These are phyloP conservation scores for Struthio camelus DNA, from an alignment of 2,113 vertebrate species.

Conservation along the genomic window DNA sequence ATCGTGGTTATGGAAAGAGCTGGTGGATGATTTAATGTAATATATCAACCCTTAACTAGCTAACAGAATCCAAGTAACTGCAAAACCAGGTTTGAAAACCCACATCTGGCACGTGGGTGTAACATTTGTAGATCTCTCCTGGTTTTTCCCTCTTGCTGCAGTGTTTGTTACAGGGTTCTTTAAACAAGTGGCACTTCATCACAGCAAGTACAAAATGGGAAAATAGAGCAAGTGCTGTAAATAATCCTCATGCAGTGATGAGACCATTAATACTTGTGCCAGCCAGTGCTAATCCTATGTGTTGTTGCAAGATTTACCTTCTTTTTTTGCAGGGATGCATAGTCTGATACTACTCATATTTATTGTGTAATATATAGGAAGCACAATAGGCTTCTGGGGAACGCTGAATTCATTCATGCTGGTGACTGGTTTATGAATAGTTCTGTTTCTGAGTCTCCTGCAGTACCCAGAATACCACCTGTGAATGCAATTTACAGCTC, in stretches of 20 bases:
- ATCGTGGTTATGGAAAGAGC: not conserved
- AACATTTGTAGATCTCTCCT: slow-evolving; percentile 13
- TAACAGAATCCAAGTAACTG: not conserved
- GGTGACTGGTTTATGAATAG: slow-evolving; percentile 67
- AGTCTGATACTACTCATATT: slow-evolving; percentile 65
- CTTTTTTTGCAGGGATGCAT: slow-evolving; percentile 18
- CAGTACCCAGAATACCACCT: slow-evolving; percentile 58
- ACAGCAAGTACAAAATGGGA: slow-evolving; percentile 64
- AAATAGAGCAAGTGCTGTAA: slow-evolving; percentile 69
- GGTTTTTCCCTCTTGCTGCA: slow-evolving; percentile 20
- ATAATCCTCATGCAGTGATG: slow-evolving; percentile 64
- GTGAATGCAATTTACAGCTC: slow-evolving; percentile 66
- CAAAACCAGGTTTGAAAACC: slow-evolving; percentile 26
- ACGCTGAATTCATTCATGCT: slow-evolving; percentile 53
- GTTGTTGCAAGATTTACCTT: slow-evolving; percentile 67
- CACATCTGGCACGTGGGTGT: slow-evolving; percentile 63
- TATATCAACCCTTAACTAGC: not conserved
- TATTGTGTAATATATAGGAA: slow-evolving; percentile 68
- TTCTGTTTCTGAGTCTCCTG: slow-evolving; percentile 55
- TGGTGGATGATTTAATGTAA: not conserved
- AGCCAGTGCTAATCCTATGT: slow-evolving; percentile 58
- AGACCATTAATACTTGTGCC: slow-evolving; percentile 66
- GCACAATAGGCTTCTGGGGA: slow-evolving; percentile 64
- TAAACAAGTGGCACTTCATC: slow-evolving; percentile 69
- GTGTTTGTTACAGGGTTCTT: slow-evolving; percentile 57